phyloP scores from a whole-genome alignment of 2,113 vertebrate genomes.

The Calonectris borealis region DNA sequence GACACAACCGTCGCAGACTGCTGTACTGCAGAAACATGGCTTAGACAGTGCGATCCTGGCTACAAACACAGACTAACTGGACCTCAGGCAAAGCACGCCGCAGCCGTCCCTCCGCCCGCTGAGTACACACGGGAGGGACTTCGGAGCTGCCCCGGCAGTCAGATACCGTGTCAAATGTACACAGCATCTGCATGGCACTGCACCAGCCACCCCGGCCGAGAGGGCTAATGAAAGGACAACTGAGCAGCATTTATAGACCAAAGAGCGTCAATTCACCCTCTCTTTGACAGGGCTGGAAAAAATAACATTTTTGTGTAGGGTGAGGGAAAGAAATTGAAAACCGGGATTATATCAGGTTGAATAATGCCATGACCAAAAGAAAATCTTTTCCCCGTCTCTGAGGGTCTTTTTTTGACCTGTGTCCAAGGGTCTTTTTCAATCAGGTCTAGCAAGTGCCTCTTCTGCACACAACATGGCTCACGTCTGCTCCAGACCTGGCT shows the following conservation, averaged over 20 bases:
- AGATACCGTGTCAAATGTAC: neutral
- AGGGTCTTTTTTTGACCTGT: neutral
- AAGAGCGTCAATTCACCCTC: neutral
- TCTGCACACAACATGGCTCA: neutral
- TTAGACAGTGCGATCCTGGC: neutral
- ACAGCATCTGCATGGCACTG: neutral
- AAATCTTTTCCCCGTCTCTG: neutral
- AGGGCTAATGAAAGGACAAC: neutral
- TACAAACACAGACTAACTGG: neutral
- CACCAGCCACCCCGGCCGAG: neutral
- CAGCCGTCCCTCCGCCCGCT: neutral
- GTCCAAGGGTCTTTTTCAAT: neutral
- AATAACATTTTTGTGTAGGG: neutral
- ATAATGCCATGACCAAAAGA: neutral
- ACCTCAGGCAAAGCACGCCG: neutral
- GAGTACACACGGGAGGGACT: neutral
- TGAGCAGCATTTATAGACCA: neutral
- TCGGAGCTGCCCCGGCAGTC: fast-evolving
- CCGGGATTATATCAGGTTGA: neutral
- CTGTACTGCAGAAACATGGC: neutral
- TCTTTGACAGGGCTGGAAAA: neutral
- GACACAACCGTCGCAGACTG: neutral
- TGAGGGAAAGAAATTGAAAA: neutral
- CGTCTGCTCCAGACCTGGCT: neutral
- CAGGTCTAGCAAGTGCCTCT: neutral